A percentile compares a stretch with the other conserved stretches of the same genome.
Evolutionary conservation across 2,113 vertebrate species (phyloP).

Genomic region (Panthera leo): DNA sequence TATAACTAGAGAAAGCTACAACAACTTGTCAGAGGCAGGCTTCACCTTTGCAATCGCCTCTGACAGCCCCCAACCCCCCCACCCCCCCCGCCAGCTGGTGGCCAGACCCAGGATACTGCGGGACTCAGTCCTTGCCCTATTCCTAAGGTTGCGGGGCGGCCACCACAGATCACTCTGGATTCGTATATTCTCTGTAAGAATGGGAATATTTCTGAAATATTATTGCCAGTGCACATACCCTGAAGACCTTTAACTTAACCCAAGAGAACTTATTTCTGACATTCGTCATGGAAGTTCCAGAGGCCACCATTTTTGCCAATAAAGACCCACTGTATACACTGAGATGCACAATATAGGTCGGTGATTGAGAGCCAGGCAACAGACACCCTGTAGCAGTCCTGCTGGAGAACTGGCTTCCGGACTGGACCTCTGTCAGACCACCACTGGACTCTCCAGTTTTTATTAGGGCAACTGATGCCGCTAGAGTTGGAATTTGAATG

Average conservation of each 20-base stretch:
- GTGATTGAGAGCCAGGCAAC: neutral
- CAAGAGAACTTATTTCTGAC: neutral
- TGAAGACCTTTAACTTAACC: neutral
- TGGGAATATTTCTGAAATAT: neutral
- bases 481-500: neutral
- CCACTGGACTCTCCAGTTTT: neutral
- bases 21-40: neutral
- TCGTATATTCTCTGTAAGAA: no score
- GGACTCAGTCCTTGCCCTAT: fast-evolving
- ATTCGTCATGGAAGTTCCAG: neutral
- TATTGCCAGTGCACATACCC: neutral
- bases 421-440: neutral
- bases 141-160: neutral
- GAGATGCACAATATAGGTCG: fast-evolving
- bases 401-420: neutral
- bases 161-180: neutral
- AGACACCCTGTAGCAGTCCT: fast-evolving
- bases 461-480: neutral
- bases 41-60: neutral
- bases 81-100: neutral
- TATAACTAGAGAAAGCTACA: neutral
- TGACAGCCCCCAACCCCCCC: neutral
- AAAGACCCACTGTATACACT: neutral
- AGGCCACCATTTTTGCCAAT: neutral
- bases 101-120: neutral